Percentiles rank a stretch among this genome's conserved stretches.
phyloP scores from a whole-genome alignment of 2,113 vertebrate species.

The Apus apus region DNA sequence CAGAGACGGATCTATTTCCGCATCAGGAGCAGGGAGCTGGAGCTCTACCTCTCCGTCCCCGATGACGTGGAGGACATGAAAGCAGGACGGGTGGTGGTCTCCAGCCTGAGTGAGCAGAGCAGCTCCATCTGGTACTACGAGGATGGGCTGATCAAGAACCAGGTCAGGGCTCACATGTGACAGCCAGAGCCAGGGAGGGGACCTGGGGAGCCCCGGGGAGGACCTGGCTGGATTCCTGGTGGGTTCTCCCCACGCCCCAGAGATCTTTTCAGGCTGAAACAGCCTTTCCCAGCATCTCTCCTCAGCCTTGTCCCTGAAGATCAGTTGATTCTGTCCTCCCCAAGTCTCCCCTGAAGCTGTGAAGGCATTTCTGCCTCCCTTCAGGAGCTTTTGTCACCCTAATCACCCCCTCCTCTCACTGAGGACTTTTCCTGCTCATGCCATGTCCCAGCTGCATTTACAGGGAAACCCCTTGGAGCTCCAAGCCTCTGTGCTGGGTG shows the following conservation, averaged over 20 bases:
- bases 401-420: background rate
- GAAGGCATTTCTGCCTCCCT: background rate
- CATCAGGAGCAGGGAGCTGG: conserved; percentile 81
- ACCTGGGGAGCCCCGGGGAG: accelerated
- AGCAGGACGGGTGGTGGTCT: conserved; percentile 87
- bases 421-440: background rate
- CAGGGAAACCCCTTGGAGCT: background rate
- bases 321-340: background rate
- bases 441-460: accelerated
- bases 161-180: conserved; percentile 71
- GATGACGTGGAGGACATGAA: conserved; percentile 90
- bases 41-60: conserved; percentile 82
- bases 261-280: background rate
- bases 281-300: background rate
- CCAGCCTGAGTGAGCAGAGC: conserved; percentile 75
- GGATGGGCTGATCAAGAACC: conserved; percentile 91
- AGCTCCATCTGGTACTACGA: conserved; percentile 92
- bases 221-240: background rate
- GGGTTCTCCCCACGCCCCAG: background rate
- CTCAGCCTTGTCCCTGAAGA: background rate
- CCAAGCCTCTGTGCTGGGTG: accelerated
- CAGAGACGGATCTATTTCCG: conserved; percentile 87
- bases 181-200: accelerated
- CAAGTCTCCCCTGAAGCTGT: accelerated
- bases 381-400: background rate